Evolutionary conservation across 2,797 vertebrate genomes (phyloP), one percentile per base, ranked within the genome.

Genomic region (Smutsia temminckii): DNA sequence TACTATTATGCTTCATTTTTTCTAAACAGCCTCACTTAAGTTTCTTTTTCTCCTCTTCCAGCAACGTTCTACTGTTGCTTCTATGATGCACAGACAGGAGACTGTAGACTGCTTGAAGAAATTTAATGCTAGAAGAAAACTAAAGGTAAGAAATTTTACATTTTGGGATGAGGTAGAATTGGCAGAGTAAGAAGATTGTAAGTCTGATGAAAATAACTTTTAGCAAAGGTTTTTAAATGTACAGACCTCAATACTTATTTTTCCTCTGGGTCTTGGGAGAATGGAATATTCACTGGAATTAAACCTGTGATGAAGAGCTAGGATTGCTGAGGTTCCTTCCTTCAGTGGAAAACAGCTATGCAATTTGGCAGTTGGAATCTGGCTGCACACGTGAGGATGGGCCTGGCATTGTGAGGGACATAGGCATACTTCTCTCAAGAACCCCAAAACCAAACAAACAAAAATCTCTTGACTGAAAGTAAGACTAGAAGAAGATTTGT

Each of bases 71-170:
- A 99, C 99, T 72, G 99, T 99, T 98, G 99, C 99, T 25, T 99
- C 99, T 94, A 99, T 99, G 99, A 99, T 99, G 99, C 99, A 99
- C 99, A 99, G 99, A 88, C 99, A 99, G 98, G 99, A 99, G 98
- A 99, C 99, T 29, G 99, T 99, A 96, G 99, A 99, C 97, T 99
- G 99, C 98, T 98, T 99, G 98, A 99, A 99, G 99, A 99, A 99
- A 93, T 99, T 99, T 97, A 99, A 99, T 32, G 99, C 99, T 49
- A 99, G 99, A 92, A 99, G 99, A 97, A 99, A 99, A 98, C 98
- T 99, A 79, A 99, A 99, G 99, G 99, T 99, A 98, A 98, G 95
- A 74, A 12, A 16, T 32, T 61, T 78, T 91, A 40, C 16, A 29
- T 75, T 72, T 27, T 72, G 21, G 59, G 7, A 34, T 8, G 23